A percentile compares a stretch with the other conserved stretches of the same genome.
phyloP scores from a whole-genome alignment of 2,113 vertebrate species.

The Psilopsiagon aymara region DNA sequence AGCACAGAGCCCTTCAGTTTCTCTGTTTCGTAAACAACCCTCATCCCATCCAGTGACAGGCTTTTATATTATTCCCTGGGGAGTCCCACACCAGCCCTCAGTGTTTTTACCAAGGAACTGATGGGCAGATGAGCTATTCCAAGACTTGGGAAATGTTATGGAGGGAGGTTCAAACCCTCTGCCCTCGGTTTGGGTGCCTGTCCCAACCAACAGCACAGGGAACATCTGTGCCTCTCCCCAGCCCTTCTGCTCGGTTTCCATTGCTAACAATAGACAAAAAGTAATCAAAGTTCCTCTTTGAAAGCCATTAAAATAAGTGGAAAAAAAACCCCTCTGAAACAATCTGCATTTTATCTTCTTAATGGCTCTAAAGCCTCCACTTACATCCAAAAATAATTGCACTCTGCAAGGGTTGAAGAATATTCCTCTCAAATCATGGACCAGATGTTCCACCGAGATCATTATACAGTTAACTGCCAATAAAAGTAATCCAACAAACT shows the following conservation, averaged over 20 bases:
- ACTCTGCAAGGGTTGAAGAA: slow-evolving; percentile 11
- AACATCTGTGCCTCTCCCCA: not conserved
- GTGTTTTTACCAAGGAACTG: not conserved
- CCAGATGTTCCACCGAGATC: slow-evolving; percentile 52
- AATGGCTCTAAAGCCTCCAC: slow-evolving; percentile 30
- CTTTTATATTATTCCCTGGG: not conserved
- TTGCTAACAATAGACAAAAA: not conserved
- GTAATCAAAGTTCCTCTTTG: not conserved
- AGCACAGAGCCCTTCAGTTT: not conserved
- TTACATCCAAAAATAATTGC: slow-evolving; percentile 54
- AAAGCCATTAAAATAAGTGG: not conserved
- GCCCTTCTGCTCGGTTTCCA: not conserved
- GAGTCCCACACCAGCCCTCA: not conserved
- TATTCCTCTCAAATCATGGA: slow-evolving; percentile 37
- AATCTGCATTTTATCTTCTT: slow-evolving; percentile 56
- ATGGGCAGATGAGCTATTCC: not conserved
- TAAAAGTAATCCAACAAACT: slow-evolving; percentile 45
- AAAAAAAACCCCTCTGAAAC: not conserved
- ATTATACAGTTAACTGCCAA: slow-evolving; percentile 9
- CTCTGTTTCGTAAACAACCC: not conserved
- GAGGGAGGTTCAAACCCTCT: not conserved
- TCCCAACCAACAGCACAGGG: not conserved
- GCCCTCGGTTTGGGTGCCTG: not conserved
- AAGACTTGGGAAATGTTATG: not conserved
- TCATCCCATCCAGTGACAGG: not conserved